phyloP scores from a whole-genome alignment of 2,113 vertebrate genomes.

The Sinocyclocheilus grahami region DNA sequence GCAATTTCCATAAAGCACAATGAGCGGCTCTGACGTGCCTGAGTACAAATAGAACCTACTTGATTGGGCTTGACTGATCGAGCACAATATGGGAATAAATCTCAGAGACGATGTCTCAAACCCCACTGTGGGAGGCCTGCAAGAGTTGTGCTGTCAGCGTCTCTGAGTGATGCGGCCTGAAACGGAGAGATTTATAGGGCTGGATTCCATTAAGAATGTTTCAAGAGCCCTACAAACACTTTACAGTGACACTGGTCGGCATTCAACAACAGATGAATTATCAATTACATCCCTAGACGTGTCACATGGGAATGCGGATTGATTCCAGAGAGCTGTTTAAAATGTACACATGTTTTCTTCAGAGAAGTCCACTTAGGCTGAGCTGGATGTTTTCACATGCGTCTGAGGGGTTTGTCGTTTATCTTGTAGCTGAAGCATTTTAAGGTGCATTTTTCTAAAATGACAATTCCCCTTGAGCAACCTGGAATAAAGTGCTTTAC shows the following conservation, averaged over 20 bases:
- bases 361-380: background rate
- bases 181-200: conserved; percentile 34
- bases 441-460: background rate
- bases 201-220: conserved; percentile 45
- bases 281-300: conserved; percentile 48
- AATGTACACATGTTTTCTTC: background rate
- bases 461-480: conserved; percentile 1
- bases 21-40: background rate
- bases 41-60: conserved; percentile 40
- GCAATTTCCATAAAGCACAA: conserved; percentile 35
- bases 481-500: background rate
- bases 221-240: conserved; percentile 30
- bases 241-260: conserved; percentile 32
- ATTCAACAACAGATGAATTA: conserved; percentile 31
- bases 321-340: conserved; percentile 1
- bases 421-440: conserved; percentile 8
- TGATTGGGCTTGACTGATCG: conserved; percentile 47
- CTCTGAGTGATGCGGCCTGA: conserved; percentile 46
- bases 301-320: background rate
- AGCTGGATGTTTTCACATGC: background rate
- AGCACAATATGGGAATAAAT: conserved; percentile 44
- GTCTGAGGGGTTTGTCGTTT: conserved; percentile 8
- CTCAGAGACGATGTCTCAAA: conserved; percentile 24
- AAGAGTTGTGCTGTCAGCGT: conserved; percentile 29
- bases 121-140: conserved; percentile 7